Base-by-base conservation (phyloP, 2,888 invertebrate genomes). In the Podabrus alpinus region DNA sequence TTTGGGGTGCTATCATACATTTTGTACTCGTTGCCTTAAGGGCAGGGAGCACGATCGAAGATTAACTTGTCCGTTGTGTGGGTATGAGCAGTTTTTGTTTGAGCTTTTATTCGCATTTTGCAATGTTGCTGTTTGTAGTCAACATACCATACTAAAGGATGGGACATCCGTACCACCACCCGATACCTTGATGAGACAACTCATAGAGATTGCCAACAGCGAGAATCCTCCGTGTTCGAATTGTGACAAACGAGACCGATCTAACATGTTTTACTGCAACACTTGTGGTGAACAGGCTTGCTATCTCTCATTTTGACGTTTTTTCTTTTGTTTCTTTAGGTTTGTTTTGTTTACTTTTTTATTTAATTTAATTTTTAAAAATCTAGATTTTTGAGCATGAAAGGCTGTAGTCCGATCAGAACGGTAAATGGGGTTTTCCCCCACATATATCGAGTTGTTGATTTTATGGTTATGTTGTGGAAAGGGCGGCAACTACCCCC, bases 211-310 rank as follows among this genome's bases (percentile, higher is more conserved):
- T 71, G 91, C 93, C 0, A 91, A 92, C 82, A 92, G 92, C 77
- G 92, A 92, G 82, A 92, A 92, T 84, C 93, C 94, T 69, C 90
- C 91, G 7, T 94, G 94, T 87, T 93, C 94, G 77, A 94, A 94
- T 86, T 94, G 94, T 87, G 94, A 94, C 87, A 93, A 93, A 82
- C 87, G 91, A 17, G 91, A 92, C 83, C 89, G 91, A 77, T 87
- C 89, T 74, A 92, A 92, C 73, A 94, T 94, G 94, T 94, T 89
- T 86, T 94, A 93, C 88, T 94, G 94, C 88, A 93, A 92, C 84
- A 94, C 94, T 67, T 94, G 94, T 85, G 92, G 92, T 92, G 87
- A 84, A 84, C 80, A 73, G 66, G 61, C 29, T 71, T 66, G 45
- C 62, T 69, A 25, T 69, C 68, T 66, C 19, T 75, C 72, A 66